These are phyloP conservation scores for Caenorhabditis afra DNA, from an alignment of 2,888 invertebrate species.

Conservation along the genomic window DNA sequence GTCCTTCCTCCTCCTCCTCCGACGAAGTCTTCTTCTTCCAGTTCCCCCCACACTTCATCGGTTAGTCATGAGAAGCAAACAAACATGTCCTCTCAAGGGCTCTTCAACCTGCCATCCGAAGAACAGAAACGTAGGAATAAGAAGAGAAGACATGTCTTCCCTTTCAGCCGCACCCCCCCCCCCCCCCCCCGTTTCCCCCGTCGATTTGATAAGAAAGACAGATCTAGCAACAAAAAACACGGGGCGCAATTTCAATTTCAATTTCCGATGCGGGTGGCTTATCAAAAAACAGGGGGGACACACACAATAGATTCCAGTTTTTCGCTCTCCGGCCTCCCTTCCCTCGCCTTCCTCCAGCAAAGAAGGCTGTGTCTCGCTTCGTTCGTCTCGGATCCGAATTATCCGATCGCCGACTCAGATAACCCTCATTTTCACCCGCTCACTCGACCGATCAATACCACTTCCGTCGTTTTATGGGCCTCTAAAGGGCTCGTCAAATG, in stretches of 20 bases:
- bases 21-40: neutral
- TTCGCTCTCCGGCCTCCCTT: constrained; percentile 9
- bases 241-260: neutral
- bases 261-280: neutral
- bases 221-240: constrained; percentile 7
- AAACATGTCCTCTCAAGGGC: constrained; percentile 16
- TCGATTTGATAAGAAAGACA: constrained; percentile 22
- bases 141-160: neutral
- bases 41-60: constrained; percentile 4
- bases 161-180: constrained; percentile 3
- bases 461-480: neutral
- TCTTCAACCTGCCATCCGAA: constrained; percentile 30
- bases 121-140: neutral
- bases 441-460: constrained; percentile 17
- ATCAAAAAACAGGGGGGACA: neutral
- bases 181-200: neutral
- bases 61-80: constrained; percentile 23
- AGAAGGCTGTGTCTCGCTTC: constrained; percentile 7
- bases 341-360: neutral
- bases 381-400: constrained; percentile 9
- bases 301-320: constrained; percentile 6
- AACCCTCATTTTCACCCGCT: constrained; percentile 18
- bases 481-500: neutral
- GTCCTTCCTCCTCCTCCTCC: neutral
- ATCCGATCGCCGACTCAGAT: constrained; percentile 14